These are phyloP conservation scores for Barnardius zonarius DNA, from an alignment of 2,113 vertebrate genomes.

Conservation along the genomic window DNA sequence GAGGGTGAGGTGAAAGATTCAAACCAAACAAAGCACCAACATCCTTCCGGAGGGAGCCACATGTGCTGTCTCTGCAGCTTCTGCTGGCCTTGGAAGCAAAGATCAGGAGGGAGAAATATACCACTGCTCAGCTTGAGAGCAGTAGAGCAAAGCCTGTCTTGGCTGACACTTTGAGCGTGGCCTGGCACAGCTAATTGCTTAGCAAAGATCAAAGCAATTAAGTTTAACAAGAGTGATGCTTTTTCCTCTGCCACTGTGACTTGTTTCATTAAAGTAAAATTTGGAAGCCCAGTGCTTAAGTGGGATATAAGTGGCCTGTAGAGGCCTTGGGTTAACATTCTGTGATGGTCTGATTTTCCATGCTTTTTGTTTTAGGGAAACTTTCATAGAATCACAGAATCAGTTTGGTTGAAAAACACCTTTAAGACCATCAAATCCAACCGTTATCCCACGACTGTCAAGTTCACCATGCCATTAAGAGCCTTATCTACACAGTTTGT, in stretches of 20 bases:
- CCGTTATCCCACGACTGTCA: neutral
- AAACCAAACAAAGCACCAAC: slow-evolving; percentile 8
- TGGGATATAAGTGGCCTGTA: neutral
- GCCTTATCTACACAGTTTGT: neutral
- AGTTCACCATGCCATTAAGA: neutral
- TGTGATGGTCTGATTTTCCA: neutral
- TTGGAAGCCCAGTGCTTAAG: neutral
- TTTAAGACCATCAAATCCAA: neutral
- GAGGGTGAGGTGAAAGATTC: neutral
- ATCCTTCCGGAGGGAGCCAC: neutral
- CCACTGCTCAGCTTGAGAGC: neutral
- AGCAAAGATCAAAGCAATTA: neutral
- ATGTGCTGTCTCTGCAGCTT: slow-evolving; percentile 44
- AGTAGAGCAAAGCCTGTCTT: neutral
- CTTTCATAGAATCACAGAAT: neutral
- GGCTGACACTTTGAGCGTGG: neutral
- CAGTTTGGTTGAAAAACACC: neutral
- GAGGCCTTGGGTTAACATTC: neutral
- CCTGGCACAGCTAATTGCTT: neutral
- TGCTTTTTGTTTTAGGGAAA: neutral
- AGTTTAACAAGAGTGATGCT: neutral
- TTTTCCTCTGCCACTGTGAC: neutral
- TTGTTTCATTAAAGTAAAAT: neutral
- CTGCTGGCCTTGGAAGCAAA: neutral
- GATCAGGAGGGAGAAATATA: neutral